A percentile compares a stretch with the other conserved stretches of the same genome.
These are phyloP conservation scores for Drosophila mojavensis DNA, from an alignment of 1,140 invertebrate genomes.

Conservation along the genomic window DNA sequence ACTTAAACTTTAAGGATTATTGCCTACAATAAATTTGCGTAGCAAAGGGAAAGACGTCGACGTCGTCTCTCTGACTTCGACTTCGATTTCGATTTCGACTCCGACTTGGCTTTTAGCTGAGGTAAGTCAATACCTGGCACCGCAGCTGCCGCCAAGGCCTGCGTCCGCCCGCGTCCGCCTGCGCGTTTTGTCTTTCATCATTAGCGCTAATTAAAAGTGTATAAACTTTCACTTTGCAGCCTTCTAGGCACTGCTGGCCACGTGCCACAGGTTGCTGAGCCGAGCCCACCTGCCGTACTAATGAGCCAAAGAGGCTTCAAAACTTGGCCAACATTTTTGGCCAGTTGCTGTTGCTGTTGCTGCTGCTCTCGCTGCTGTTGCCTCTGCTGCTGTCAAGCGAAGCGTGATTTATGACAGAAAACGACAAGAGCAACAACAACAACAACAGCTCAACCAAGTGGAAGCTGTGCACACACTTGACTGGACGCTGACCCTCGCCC, in stretches of 20 bases:
- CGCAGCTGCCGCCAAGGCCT: background rate
- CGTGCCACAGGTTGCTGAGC: slow-evolving; percentile 35
- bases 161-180: too few species aligned
- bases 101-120: slow-evolving; percentile 47
- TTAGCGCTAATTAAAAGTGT: slow-evolving; percentile 81
- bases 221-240: slow-evolving; percentile 74
- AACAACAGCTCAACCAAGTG: slow-evolving; percentile 56
- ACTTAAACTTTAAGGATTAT: slow-evolving; percentile 83
- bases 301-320: slow-evolving; percentile 20
- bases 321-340: slow-evolving; percentile 9
- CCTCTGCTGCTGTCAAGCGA: slow-evolving; percentile 42
- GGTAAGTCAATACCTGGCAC: slow-evolving; percentile 64
- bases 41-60: slow-evolving; percentile 5
- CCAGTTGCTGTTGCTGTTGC: too few species aligned
- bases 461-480: slow-evolving; percentile 46
- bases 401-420: slow-evolving; percentile 71
- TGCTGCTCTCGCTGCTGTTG: too few species aligned
- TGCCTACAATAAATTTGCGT: slow-evolving; percentile 81
- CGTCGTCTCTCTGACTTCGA: background rate
- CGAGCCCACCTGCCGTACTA: slow-evolving; percentile 57
- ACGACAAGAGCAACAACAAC: slow-evolving; percentile 35
- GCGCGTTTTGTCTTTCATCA: slow-evolving; percentile 64
- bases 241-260: slow-evolving; percentile 26
- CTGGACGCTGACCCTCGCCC: slow-evolving; percentile 36
- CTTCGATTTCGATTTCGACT: background rate